Conservation (phyloP, 2,797 vertebrate species). For the Varecia variegata region DNA sequence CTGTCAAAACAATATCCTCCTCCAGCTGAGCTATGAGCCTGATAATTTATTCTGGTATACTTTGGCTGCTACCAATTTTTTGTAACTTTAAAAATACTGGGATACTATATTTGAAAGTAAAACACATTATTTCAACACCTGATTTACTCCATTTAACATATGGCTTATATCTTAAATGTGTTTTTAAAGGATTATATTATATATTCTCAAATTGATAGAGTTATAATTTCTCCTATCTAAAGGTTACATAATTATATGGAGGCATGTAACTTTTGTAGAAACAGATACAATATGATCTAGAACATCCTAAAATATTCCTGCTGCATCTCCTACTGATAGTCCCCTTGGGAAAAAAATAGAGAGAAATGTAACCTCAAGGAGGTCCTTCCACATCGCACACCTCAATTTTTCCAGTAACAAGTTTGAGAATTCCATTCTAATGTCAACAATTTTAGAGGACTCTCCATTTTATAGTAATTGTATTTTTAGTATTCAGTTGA, state of each 20-base stretch:
- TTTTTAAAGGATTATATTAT: conserved; percentile 66
- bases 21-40: neutral
- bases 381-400: neutral
- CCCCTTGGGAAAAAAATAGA: neutral
- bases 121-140: conserved; percentile 65
- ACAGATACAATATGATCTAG: conserved; percentile 55
- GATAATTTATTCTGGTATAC: neutral
- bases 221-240: conserved; percentile 52
- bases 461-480: conserved; percentile 45
- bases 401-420: neutral
- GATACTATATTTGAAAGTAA: conserved; percentile 57
- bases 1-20: conserved; percentile 25
- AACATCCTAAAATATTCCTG: conserved; percentile 53
- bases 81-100: conserved; percentile 55
- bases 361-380: conserved; percentile 19
- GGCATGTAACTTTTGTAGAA: conserved; percentile 60
- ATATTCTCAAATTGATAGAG: conserved; percentile 60
- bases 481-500: conserved; percentile 29
- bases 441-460: conserved; percentile 25
- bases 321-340: neutral
- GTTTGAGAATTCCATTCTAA: conserved; percentile 41
- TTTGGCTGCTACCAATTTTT: conserved; percentile 18
- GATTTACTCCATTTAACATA: conserved; percentile 71
- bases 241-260: conserved; percentile 55
- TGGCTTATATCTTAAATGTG: conserved; percentile 60